A percentile compares a stretch with the other conserved stretches of the same genome.
These are phyloP conservation scores for Phalanger gymnotis DNA, from an alignment of 2,797 vertebrate genomes.

Conservation along the genomic window DNA sequence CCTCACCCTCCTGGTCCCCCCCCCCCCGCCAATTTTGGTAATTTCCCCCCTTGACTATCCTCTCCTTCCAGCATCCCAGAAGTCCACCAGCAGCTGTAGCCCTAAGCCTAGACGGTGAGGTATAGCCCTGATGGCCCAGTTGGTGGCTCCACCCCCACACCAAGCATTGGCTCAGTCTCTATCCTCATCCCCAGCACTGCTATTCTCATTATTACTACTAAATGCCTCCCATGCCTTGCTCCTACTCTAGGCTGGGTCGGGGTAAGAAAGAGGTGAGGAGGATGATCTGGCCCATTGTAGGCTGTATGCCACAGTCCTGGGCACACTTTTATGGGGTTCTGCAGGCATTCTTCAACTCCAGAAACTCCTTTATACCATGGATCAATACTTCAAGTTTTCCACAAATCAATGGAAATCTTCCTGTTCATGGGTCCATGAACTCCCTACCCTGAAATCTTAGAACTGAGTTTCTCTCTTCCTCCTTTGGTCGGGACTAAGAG, in stretches of 20 bases:
- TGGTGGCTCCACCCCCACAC: too few relatives aligned
- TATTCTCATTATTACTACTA: background rate
- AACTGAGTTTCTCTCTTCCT: background rate
- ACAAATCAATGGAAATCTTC: background rate
- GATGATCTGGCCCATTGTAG: background rate
- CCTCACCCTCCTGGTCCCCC: background rate
- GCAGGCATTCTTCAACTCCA: background rate
- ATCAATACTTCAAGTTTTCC: background rate
- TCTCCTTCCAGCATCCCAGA: background rate
- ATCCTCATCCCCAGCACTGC: background rate
- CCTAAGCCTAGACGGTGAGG: background rate
- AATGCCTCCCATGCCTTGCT: background rate
- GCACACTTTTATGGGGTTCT: background rate
- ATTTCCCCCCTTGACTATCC: background rate
- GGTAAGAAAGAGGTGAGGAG: background rate
- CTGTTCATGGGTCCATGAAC: background rate
- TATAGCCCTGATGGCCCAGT: background rate
- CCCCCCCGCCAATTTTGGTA: background rate
- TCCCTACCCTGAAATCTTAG: background rate
- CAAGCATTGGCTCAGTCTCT: background rate
- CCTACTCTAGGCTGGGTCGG: background rate
- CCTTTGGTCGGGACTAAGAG: background rate
- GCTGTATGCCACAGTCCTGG: background rate
- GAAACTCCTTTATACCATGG: background rate
- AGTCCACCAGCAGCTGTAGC: background rate